Conservation (phyloP, 2,888 invertebrate genomes). For the Helleia helle region DNA sequence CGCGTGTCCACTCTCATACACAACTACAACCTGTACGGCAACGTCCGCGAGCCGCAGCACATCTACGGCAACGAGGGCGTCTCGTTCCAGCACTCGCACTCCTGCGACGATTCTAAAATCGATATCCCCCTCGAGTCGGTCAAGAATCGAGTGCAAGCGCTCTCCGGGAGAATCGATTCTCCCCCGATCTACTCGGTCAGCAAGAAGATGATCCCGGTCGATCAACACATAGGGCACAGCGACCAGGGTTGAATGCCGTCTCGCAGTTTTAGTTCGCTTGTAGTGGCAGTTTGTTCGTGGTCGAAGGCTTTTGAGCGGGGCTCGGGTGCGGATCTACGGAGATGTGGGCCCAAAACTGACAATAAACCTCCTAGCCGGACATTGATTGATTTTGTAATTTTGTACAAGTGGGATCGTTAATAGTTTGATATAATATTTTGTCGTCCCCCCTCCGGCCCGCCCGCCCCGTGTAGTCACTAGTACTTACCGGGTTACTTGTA, state of each 20-base stretch:
- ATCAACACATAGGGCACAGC: constrained; percentile 40
- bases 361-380: not conserved
- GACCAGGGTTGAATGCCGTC: constrained; percentile 47
- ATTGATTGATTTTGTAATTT: constrained; percentile 2
- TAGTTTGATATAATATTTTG: not conserved
- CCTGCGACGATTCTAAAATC: constrained; percentile 48
- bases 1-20: constrained; percentile 62
- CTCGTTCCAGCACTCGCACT: constrained; percentile 39
- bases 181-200: constrained; percentile 61
- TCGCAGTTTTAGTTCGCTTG: constrained; percentile 36
- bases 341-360: not conserved
- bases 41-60: constrained; percentile 55
- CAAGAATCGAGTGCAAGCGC: constrained; percentile 58
- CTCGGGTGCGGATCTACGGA: not conserved
- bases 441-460: not conserved
- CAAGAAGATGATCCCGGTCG: constrained; percentile 55
- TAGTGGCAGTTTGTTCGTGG: constrained; percentile 37
- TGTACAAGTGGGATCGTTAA: not conserved
- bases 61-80: constrained; percentile 59
- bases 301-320: not conserved
- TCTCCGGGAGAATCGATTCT: constrained; percentile 51
- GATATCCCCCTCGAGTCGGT: constrained; percentile 57
- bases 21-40: constrained; percentile 62
- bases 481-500: constrained; percentile 38
- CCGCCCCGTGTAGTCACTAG: constrained; percentile 18